Percentiles rank a stretch among this genome's conserved stretches.
phyloP scores from a whole-genome alignment of 92 coral and sea anemone genomes.

The Heliopora coerulea region DNA sequence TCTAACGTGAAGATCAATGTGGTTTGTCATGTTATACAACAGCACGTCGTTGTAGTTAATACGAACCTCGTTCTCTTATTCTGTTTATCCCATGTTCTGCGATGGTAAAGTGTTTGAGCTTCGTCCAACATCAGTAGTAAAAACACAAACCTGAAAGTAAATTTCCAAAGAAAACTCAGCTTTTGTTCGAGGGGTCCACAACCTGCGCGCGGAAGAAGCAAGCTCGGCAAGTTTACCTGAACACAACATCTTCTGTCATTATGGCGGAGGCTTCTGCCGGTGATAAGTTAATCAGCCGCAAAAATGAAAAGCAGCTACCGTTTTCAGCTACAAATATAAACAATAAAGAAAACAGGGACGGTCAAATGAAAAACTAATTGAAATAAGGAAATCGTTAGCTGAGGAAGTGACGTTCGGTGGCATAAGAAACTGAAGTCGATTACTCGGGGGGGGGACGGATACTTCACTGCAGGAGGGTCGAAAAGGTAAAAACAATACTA shows the following conservation, averaged over 20 bases:
- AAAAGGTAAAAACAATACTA: too few relatives aligned
- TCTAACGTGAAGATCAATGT: too few relatives aligned
- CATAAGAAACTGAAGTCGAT: too few relatives aligned
- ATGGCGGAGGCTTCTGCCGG: slow-evolving; percentile 72
- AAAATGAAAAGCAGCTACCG: slow-evolving; percentile 68
- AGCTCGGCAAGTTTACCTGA: slow-evolving; percentile 55
- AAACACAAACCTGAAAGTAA: slow-evolving; percentile 53
- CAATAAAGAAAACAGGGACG: not conserved
- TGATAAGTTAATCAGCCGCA: slow-evolving; percentile 73
- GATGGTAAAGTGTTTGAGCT: slow-evolving; percentile 67
- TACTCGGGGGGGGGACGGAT: too few relatives aligned
- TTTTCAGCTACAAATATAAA: slow-evolving; percentile 59
- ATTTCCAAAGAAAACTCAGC: not conserved
- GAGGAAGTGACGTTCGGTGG: too few relatives aligned
- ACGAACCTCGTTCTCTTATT: slow-evolving; percentile 56
- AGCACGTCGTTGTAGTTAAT: too few relatives aligned
- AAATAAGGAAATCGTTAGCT: too few relatives aligned
- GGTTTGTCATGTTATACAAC: too few relatives aligned
- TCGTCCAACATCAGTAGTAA: slow-evolving; percentile 68
- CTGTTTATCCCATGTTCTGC: slow-evolving; percentile 65
- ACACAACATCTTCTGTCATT: slow-evolving; percentile 69
- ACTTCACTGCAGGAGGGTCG: too few relatives aligned
- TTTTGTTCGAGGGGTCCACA: too few relatives aligned
- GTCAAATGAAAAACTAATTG: too few relatives aligned
- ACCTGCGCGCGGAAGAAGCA: too few relatives aligned